phyloP scores from a whole-genome alignment of 92 coral and sea anemone genomes.

The Pocillopora grandis region DNA sequence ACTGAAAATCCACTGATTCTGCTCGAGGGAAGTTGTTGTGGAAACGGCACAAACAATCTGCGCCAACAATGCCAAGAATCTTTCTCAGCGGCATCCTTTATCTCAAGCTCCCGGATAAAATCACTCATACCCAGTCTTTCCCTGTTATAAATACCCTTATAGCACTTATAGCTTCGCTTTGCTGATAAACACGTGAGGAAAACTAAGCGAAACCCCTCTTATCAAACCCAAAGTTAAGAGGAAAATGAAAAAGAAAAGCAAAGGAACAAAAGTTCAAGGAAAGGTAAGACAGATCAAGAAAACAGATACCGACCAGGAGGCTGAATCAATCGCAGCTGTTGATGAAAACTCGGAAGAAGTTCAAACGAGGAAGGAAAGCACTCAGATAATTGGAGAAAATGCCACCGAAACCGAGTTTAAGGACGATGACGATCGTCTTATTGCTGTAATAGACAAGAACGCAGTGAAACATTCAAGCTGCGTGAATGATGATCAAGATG shows the following conservation, averaged over 20 bases:
- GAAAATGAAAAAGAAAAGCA: slow-evolving; percentile 11
- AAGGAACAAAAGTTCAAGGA: background rate
- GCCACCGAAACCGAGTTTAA: background rate
- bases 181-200: background rate
- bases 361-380: background rate
- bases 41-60: slow-evolving; percentile 70
- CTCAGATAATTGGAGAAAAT: too few relatives aligned
- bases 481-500: slow-evolving; percentile 36
- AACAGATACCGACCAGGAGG: background rate
- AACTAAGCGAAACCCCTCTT: background rate
- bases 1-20: background rate
- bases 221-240: background rate
- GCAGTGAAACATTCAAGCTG: background rate
- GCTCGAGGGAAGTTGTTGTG: slow-evolving; percentile 71
- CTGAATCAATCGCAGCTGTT: background rate
- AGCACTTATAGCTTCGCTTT: background rate
- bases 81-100: slow-evolving; percentile 32
- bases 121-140: background rate
- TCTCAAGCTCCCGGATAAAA: slow-evolving; percentile 27
- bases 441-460: slow-evolving; percentile 17
- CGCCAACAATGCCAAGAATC: slow-evolving; percentile 31
- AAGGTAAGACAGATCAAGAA: background rate
- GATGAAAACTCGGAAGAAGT: background rate
- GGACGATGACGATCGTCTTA: background rate
- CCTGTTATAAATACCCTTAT: background rate